A percentile compares a stretch with the other conserved stretches of the same genome.
phyloP scores from a whole-genome alignment of 2,797 vertebrate genomes.

The Spea hammondii region DNA sequence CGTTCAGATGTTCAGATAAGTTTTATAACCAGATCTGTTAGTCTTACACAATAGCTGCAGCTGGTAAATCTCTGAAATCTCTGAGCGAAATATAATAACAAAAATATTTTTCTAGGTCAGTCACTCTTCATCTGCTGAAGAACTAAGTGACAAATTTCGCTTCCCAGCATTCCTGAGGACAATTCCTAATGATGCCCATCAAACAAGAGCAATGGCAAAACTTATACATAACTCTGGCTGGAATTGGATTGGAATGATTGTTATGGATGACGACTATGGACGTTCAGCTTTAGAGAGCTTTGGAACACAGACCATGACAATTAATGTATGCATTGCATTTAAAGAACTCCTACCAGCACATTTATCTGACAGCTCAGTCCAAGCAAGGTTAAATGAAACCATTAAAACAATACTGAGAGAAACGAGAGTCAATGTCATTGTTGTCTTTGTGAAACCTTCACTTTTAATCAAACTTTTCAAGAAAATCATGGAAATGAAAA shows the following conservation, averaged over 20 bases:
- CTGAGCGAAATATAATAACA: constrained; percentile 37
- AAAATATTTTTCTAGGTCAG: constrained; percentile 74
- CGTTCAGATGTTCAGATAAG: no score
- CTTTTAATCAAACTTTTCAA: constrained; percentile 73
- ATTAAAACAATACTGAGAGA: constrained; percentile 72
- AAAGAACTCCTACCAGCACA: constrained; percentile 77
- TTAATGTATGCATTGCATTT: constrained; percentile 82
- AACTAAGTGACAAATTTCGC: constrained; percentile 82
- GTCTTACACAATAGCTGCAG: no score
- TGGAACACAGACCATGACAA: constrained; percentile 65
- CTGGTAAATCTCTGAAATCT: no score
- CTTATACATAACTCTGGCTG: constrained; percentile 73
- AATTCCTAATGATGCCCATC: constrained; percentile 79
- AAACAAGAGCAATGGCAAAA: constrained; percentile 81
- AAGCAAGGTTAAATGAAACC: constrained; percentile 60
- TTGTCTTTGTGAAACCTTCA: constrained; percentile 77
- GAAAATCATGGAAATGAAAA: constrained; percentile 62
- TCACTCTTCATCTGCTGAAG: constrained; percentile 80
- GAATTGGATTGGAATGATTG: constrained; percentile 85
- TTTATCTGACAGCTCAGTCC: constrained; percentile 63
- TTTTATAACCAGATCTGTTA: no score
- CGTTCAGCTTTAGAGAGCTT: constrained; percentile 75
- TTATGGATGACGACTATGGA: constrained; percentile 83
- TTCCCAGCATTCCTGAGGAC: constrained; percentile 86
- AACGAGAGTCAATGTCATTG: constrained; percentile 76